Percentiles rank a stretch among this genome's conserved stretches.
These are phyloP conservation scores for Drosophila orena DNA, from an alignment of 1,140 invertebrate species.

Conservation along the genomic window DNA sequence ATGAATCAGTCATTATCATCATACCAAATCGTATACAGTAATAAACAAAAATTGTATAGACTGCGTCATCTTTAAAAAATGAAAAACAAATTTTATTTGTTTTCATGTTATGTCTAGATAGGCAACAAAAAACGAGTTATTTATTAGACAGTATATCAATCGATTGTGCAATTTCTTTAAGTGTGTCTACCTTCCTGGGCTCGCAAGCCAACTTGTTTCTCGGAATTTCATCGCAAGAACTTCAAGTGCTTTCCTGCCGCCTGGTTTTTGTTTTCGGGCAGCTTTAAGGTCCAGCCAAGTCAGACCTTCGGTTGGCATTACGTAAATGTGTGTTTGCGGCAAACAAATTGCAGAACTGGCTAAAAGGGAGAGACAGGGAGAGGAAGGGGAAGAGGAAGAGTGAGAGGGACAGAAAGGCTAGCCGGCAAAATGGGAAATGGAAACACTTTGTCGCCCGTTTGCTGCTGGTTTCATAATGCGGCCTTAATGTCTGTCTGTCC, in stretches of 20 bases:
- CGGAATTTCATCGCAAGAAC: conserved; percentile 61
- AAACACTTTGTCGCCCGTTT: conserved; percentile 67
- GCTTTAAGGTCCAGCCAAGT: conserved; percentile 46
- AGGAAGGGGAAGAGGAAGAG: conserved; percentile 1
- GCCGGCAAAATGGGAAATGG: conserved; percentile 38
- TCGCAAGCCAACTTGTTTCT: conserved; percentile 73
- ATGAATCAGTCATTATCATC: too few species aligned
- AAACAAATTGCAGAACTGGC: conserved; percentile 47
- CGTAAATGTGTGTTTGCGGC: conserved; percentile 44
- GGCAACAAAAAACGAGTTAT: background rate
- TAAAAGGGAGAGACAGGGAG: background rate
- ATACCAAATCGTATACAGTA: too few species aligned
- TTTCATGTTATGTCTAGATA: too few species aligned
- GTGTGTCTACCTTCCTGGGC: conserved; percentile 25
- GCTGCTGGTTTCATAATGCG: conserved; percentile 62
- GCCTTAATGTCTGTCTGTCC: conserved; percentile 49
- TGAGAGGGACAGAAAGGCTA: conserved; percentile 3
- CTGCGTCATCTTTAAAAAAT: too few species aligned
- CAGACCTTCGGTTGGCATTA: conserved; percentile 65
- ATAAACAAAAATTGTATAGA: too few species aligned
- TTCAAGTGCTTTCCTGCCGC: conserved; percentile 67
- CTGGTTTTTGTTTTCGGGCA: conserved; percentile 32
- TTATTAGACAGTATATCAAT: background rate
- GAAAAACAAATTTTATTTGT: too few species aligned
- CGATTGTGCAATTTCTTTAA: background rate